These are phyloP conservation scores for Apteryx owenii DNA, from an alignment of 2,113 vertebrate genomes.

Conservation along the genomic window DNA sequence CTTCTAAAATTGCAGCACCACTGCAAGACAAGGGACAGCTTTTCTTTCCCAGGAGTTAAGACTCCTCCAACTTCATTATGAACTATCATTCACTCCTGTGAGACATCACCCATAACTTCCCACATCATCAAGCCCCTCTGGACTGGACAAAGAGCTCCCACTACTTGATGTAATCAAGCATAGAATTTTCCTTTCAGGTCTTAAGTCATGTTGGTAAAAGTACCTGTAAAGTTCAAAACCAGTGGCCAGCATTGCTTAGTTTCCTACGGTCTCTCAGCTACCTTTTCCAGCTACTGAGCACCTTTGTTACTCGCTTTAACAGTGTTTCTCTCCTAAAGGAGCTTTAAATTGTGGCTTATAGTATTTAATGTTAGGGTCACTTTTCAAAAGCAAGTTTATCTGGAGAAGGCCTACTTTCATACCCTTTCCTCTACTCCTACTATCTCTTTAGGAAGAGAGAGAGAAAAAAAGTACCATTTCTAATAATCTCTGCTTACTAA, in stretches of 20 bases:
- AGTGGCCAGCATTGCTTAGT: background rate
- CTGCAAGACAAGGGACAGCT: background rate
- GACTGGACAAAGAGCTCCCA: background rate
- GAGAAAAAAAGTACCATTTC: background rate
- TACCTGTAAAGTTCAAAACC: background rate
- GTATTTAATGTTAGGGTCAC: background rate
- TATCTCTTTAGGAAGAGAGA: background rate
- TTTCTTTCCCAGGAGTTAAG: background rate
- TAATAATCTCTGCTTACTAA: rapidly evolving
- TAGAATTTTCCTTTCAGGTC: background rate
- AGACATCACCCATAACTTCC: background rate
- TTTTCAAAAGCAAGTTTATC: background rate
- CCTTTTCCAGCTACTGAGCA: background rate
- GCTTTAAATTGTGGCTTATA: background rate
- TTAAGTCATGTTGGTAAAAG: rapidly evolving
- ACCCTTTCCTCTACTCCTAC: background rate
- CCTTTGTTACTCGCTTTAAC: background rate
- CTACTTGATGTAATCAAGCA: background rate
- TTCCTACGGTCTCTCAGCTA: background rate
- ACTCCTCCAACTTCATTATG: background rate
- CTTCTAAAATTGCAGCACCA: background rate
- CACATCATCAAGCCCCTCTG: background rate
- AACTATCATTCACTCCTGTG: background rate
- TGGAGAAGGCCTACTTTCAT: background rate
- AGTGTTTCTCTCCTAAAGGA: background rate